Evolutionary conservation across 2,888 invertebrate genomes (phyloP), one percentile per base, ranked within the genome.

Genomic region (Pollenia angustigena): DNA sequence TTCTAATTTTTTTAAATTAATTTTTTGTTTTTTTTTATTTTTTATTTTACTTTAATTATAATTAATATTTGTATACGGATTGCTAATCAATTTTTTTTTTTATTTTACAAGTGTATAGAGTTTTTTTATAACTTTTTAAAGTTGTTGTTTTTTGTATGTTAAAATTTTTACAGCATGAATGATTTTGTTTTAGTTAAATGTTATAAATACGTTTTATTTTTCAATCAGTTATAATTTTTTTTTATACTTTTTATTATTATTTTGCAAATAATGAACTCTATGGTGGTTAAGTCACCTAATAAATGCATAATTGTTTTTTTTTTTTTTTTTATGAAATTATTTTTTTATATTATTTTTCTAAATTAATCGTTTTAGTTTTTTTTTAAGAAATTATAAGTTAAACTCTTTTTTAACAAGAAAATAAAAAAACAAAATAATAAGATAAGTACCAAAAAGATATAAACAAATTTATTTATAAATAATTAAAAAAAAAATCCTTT

Each of bases 271-370:
- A 87, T 88, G 89, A 89, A 89, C 89, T 89, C 89, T 89, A 89
- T 89, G 89, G 88, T 89, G 89, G 87, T 87, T 85, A 85, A 87
- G 85, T 88, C 88, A 89, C 89, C 89, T 89, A 87, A 89, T 89
- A 89, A 89, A 89, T 89, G 88, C 89, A 89, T 88, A 84, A 87
- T 85, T 32, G 32, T 32, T 32, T 78, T 18, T 14, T 81, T 79
- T 82, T 68, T 83, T 74, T 80, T n/a, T n/a, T n/a, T n/a, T n/a
- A n/a, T n/a, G n/a, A n/a, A n/a, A n/a, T n/a, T 18, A 16, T 81
- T 79, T 82, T 68, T 83, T 74, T 80, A 68, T 85, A 87, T 84
- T 74, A 85, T 64, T 85, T 88, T 85, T 71, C 74, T 79, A 18
- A 84, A 83, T 85, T 18, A 62, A 40, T 81, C 60, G 58, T 12